These are phyloP conservation scores for Leptinotarsa haldemani DNA, from an alignment of 2,888 invertebrate genomes.

Conservation along the genomic window DNA sequence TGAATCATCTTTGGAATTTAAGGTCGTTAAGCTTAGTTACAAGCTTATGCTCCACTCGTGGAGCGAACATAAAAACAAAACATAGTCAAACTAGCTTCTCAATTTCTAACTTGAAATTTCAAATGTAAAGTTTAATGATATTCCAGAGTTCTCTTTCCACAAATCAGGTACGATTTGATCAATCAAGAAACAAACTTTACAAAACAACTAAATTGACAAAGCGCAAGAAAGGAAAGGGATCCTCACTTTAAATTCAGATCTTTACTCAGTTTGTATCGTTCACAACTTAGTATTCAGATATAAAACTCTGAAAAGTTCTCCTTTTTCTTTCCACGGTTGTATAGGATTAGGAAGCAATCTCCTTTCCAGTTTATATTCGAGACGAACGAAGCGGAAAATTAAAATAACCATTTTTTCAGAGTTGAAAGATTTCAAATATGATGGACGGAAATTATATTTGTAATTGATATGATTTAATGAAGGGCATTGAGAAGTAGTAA, in stretches of 20 bases:
- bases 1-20: no score
- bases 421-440: background rate
- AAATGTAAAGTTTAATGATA: background rate
- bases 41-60: no score
- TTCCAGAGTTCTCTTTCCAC: background rate
- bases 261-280: slow-evolving; percentile 14
- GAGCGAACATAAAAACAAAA: no score
- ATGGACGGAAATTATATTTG: background rate
- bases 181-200: slow-evolving; percentile 7
- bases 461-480: background rate
- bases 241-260: slow-evolving; percentile 9
- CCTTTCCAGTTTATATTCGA: slow-evolving; percentile 15
- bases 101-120: no score
- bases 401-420: background rate
- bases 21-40: no score
- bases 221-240: background rate
- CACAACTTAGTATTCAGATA: slow-evolving; percentile 15
- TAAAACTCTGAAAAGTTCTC: slow-evolving; percentile 16
- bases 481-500: no score
- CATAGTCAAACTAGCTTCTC: no score
- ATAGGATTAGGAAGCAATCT: slow-evolving; percentile 14
- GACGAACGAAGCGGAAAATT: slow-evolving; percentile 12
- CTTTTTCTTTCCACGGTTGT: slow-evolving; percentile 1
- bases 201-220: background rate
- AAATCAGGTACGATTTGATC: background rate